Evolutionary conservation across 2,888 invertebrate species (phyloP), one percentile per base, ranked within the genome.

Genomic region (Yponomeuta cagnagella): DNA sequence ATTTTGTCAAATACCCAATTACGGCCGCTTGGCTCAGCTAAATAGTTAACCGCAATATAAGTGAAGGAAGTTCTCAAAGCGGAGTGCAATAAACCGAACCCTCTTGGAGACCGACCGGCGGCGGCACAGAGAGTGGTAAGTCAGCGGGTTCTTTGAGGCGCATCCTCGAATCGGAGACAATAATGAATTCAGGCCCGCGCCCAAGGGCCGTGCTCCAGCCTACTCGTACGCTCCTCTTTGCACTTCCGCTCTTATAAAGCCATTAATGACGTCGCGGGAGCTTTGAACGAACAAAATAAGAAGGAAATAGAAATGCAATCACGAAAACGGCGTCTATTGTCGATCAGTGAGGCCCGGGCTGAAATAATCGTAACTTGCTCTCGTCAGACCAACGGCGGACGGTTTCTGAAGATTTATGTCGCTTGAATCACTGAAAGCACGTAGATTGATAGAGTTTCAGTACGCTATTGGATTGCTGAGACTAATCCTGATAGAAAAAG

Each of bases 81-180:
- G 64, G 85, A 84, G 82, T 80, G 87, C 85, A 90, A 88, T 88
- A 88, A 84, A 85, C 81, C 80, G 80, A 83, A 82, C 77, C 78
- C 78, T 80, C 79, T 81, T 79, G 77, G 80, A 80, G 79, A 78
- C 79, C 79, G 79, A 78, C 79, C 79, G 80, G 75, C 78, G 78
- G 79, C 79, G 80, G 76, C 78, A 76, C 78, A 12, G 67, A 77
- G 80, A 80, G 80, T 78, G 78, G 79, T 48, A 82, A 85, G 85
- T 89, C 89, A 89, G 90, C 89, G 87, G 82, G 88, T 89, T 88
- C 88, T 89, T 90, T 89, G 87, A 89, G 84, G 85, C 85, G 84
- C 87, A 85, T 85, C 85, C 80, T 84, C 81, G 79, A 82, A 80
- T 82, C 77, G 83, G 82, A 83, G 86, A 88, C 87, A 88, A 88